phyloP scores from a whole-genome alignment of 2,888 invertebrate genomes.

The Drosophila longiperda region DNA sequence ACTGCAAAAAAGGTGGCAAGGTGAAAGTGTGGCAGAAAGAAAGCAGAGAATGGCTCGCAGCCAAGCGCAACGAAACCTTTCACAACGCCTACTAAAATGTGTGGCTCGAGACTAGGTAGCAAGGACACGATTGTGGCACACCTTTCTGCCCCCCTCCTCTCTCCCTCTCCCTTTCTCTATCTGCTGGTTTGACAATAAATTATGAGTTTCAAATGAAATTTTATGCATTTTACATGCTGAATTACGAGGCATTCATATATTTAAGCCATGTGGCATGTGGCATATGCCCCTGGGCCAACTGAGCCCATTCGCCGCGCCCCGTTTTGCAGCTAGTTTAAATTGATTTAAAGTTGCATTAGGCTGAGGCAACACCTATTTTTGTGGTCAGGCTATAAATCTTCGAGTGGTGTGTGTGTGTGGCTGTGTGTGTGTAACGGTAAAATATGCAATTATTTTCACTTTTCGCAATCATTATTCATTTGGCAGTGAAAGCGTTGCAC shows the following conservation, averaged over 20 bases:
- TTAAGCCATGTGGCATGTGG: conserved; percentile 38
- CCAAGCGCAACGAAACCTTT: conserved; percentile 65
- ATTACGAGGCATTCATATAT: conserved; percentile 52
- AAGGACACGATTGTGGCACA: conserved; percentile 44
- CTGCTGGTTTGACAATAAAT: conserved; percentile 63
- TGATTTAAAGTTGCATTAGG: conserved; percentile 71
- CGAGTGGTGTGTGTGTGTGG: conserved; percentile 5
- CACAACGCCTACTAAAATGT: conserved; percentile 56
- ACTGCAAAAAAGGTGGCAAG: conserved; percentile 47
- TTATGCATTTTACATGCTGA: conserved; percentile 66
- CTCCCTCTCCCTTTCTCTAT: background rate
- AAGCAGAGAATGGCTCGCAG: conserved; percentile 18
- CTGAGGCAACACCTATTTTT: conserved; percentile 25
- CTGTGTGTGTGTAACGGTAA: conserved; percentile 26
- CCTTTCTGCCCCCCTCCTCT: conserved; percentile 20
- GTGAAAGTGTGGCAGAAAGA: conserved; percentile 68
- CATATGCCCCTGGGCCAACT: conserved; percentile 21
- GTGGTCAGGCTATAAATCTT: conserved; percentile 66
- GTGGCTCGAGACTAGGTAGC: conserved; percentile 59
- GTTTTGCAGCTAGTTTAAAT: conserved; percentile 67
- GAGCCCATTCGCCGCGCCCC: conserved; percentile 56
- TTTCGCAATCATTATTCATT: conserved; percentile 63
- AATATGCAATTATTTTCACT: conserved; percentile 72
- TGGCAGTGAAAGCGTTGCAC: conserved; percentile 48
- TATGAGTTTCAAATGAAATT: conserved; percentile 62